A percentile compares a stretch with the other conserved stretches of the same genome.
Evolutionary conservation across 2,113 vertebrate genomes (phyloP).

Genomic region (Cinclus cinclus): DNA sequence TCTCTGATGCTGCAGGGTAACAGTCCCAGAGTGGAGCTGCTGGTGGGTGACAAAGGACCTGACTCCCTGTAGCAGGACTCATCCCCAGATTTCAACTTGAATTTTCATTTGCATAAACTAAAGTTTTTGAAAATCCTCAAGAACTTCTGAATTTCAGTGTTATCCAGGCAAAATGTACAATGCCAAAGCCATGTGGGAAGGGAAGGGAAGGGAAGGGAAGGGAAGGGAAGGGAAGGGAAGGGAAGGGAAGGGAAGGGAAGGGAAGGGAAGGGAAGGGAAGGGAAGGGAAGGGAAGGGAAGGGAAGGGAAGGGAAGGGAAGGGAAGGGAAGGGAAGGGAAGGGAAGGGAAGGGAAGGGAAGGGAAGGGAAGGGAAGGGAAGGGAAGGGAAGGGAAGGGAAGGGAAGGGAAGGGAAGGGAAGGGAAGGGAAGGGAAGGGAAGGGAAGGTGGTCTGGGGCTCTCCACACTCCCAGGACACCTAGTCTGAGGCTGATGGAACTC

Average conservation of each 20-base stretch:
- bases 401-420: neutral
- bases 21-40: neutral
- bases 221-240: too few species aligned
- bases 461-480: neutral
- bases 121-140: neutral
- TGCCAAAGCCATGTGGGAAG: neutral
- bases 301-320: neutral
- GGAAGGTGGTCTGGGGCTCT: neutral
- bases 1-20: neutral
- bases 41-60: neutral
- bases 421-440: neutral
- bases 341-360: neutral
- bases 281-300: neutral
- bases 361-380: neutral
- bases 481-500: neutral
- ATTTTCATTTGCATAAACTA: neutral
- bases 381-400: neutral
- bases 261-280: neutral
- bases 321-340: neutral
- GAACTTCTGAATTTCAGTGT: neutral
- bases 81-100: neutral
- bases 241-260: neutral
- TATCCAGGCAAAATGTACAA: neutral
- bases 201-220: neutral
- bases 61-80: neutral